Evolutionary conservation across 1,140 invertebrate genomes (phyloP), one percentile per base, ranked within the genome.

Genomic region (Diorhabda elongata): DNA sequence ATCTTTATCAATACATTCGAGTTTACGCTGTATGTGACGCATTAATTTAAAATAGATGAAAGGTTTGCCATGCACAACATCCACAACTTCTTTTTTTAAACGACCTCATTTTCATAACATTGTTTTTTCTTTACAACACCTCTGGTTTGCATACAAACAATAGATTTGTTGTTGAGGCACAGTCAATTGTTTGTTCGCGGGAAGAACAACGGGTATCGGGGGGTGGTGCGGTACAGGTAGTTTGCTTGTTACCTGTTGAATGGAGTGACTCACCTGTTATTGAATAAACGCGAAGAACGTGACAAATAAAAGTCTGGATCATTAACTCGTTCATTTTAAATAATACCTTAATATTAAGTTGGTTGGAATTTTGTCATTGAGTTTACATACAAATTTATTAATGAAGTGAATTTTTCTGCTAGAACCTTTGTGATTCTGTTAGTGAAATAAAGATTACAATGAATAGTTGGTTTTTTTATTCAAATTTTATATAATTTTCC

Each of bases 161-260:
- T 52, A 26, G 47, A 6, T 52, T 52, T n/a, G 47, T 52, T 52
- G 47, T 52, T 52, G 4, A 52, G 47, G 47, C 47, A 52, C 47
- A 52, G 47, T 52, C 47, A 52, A 52, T 52, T 52, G 47, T 52
- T 52, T 52, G 47, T 52, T 52, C 3, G 47, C 6, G n/a, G 47
- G 47, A n/a, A 52, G 47, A 26, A 26, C 26, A 26, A 26, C 26
- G 26, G 26, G 26, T 26, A 26, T 26, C 26, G 47, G 2, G n/a
- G 47, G 47, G 47, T n/a, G 47, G 47, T 6, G n/a, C 4, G 6
- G 6, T 8, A 52, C 6, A 52, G n/a, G 47, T 52, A 52, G 6
- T 52, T 52, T 52, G n/a, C n/a, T 52, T 52, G 47, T 52, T 52
- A 52, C 47, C 47, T 52, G 47, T 52, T 52, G 47, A 52, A 52